A percentile compares a stretch with the other conserved stretches of the same genome.
phyloP scores from a whole-genome alignment of 1,140 invertebrate genomes.

The Helicoverpa armigera region DNA sequence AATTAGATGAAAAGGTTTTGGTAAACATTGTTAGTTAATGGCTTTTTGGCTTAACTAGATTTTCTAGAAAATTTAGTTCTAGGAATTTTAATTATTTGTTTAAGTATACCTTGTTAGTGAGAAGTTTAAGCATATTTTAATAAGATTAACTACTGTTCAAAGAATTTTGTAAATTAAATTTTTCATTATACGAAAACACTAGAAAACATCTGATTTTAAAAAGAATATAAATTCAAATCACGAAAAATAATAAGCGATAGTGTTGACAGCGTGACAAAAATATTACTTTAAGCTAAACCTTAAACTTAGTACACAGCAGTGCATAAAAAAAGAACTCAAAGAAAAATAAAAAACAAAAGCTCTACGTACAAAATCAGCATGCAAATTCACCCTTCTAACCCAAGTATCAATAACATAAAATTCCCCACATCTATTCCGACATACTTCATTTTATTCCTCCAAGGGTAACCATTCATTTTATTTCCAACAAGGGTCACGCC shows the following conservation, averaged over 20 bases:
- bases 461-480: conserved; percentile 8
- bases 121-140: too few relatives aligned
- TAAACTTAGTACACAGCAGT: neutral
- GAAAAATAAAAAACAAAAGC: neutral
- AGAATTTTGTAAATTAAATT: too few relatives aligned
- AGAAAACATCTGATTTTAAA: too few relatives aligned
- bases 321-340: neutral
- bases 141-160: too few relatives aligned
- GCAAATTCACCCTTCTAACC: conserved; percentile 7
- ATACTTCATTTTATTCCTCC: conserved; percentile 41
- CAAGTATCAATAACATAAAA: conserved; percentile 23
- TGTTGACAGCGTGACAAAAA: too few relatives aligned
- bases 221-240: too few relatives aligned
- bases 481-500: conserved; percentile 11
- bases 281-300: too few relatives aligned
- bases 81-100: too few relatives aligned
- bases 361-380: conserved; percentile 1
- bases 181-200: too few relatives aligned
- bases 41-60: neutral
- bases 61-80: too few relatives aligned
- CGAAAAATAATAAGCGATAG: too few relatives aligned
- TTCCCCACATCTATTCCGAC: neutral
- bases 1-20: conserved; percentile 8
- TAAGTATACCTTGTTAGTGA: too few relatives aligned
- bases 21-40: neutral